These are phyloP conservation scores for Hyppa rectilinea DNA, from an alignment of 2,888 invertebrate genomes.

Conservation along the genomic window DNA sequence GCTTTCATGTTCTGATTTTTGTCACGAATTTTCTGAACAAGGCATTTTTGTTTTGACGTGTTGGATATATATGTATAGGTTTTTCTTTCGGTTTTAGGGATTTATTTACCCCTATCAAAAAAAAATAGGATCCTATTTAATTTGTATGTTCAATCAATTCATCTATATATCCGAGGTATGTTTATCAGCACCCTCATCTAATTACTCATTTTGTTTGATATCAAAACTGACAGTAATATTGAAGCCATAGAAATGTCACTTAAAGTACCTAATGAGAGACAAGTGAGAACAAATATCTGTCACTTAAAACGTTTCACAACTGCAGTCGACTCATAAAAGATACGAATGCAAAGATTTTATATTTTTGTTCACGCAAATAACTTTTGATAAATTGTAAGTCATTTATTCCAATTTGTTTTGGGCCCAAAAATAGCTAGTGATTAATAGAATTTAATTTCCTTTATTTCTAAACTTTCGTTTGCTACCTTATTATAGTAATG, in stretches of 20 bases:
- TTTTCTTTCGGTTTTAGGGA: constrained; percentile 1
- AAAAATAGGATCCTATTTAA: background rate
- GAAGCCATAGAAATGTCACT: background rate
- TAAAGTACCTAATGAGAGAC: constrained; percentile 13
- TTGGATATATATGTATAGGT: constrained; percentile 3
- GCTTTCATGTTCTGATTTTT: constrained; percentile 69
- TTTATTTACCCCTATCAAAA: background rate
- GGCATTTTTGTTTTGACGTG: constrained; percentile 46
- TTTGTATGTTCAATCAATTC: background rate
- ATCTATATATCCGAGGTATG: background rate
- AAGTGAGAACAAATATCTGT: constrained; percentile 31
- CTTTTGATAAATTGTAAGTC: constrained; percentile 20
- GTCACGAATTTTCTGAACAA: constrained; percentile 67
- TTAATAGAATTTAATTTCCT: constrained; percentile 47
- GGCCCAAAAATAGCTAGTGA: constrained; percentile 18
- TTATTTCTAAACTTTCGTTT: constrained; percentile 32
- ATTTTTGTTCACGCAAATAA: constrained; percentile 15
- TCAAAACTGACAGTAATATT: background rate
- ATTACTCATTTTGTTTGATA: background rate
- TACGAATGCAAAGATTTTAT: constrained; percentile 4
- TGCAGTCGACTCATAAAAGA: constrained; percentile 3
- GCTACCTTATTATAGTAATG: constrained; percentile 17
- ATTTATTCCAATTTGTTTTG: constrained; percentile 40
- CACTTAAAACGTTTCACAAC: constrained; percentile 21
- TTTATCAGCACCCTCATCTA: background rate